phyloP scores from a whole-genome alignment of 2,888 invertebrate species.

The Caenorhabditis afra region DNA sequence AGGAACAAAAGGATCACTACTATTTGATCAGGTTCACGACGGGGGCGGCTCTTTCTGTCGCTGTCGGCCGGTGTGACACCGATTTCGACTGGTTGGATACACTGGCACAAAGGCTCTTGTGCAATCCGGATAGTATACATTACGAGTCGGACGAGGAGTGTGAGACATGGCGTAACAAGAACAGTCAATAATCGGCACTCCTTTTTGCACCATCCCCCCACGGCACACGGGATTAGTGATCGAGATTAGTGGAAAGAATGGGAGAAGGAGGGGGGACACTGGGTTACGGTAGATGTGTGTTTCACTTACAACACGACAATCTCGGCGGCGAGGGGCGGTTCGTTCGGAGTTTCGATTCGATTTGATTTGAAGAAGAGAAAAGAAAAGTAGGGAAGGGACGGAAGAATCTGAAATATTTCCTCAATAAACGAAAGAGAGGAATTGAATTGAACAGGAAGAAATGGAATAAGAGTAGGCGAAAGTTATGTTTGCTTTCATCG shows the following conservation, averaged over 20 bases:
- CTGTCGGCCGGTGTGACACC: slow-evolving; percentile 30
- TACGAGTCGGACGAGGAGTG: no score
- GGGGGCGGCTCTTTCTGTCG: no score
- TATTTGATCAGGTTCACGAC: no score
- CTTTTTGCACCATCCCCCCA: no score
- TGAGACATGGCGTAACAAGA: slow-evolving; percentile 49
- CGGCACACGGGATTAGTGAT: no score
- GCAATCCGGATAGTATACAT: slow-evolving; percentile 50
- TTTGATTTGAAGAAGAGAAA: neutral
- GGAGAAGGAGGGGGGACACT: neutral
- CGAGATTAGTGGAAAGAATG: neutral
- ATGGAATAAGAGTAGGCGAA: neutral
- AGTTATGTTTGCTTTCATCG: neutral
- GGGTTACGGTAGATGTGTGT: no score
- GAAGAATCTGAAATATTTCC: no score
- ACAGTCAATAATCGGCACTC: slow-evolving; percentile 44
- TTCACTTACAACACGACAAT: no score
- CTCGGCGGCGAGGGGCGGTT: no score
- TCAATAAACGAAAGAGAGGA: slow-evolving; percentile 5
- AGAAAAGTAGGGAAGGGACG: no score
- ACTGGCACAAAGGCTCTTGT: slow-evolving; percentile 52
- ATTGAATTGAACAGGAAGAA: slow-evolving; percentile 8
- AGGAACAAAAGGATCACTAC: no score
- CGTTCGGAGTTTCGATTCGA: neutral
- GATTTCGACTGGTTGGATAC: slow-evolving; percentile 26